Evolutionary conservation across 2,888 invertebrate genomes (phyloP), one percentile per base, ranked within the genome.

Genomic region (Sisyra terminalis): DNA sequence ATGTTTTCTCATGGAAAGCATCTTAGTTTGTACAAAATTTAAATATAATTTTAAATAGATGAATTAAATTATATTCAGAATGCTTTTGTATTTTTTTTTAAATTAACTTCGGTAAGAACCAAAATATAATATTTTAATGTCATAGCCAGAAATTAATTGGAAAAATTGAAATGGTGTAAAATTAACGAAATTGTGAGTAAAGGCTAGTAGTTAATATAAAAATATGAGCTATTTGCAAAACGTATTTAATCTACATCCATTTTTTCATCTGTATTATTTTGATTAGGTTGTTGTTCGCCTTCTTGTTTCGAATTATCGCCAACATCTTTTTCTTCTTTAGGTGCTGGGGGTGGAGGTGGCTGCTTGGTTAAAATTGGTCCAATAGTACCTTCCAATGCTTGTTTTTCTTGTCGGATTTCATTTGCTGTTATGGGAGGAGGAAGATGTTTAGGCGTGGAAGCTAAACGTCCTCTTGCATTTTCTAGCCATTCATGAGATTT

Each of bases 351-450:
- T 11, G 73, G 72, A 6, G 94, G 93, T 61, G 89, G 89, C 41
- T 89, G 86, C 60, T 90, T 90, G 62, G 83, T 89, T 48, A 94
- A 64, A 49, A 94, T 81, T 5, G 89, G 82, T 55, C 70, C 73
- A 35, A 79, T 72, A 38, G 57, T 57, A 51, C 56, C 65, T 53
- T 70, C 69, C 51, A 73, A 69, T 53, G 79, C 82, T 67, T 79
- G 75, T 63, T 77, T 73, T 59, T 89, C 84, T 49, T 77, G 73
- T 43, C 79, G 73, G 50, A 94, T 82, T 57, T 89, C 84, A 42
- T 78, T 73, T 31, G 80, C 73, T 52, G 82, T 78, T 48, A 88
- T 71, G 15, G 83, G 75, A 45, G 90, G 86, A 54, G 79, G 71
- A 53, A 75, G 69, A 50, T 82, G 78, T 44, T 74, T 75, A 36